Evolutionary conservation across 2,888 invertebrate genomes (phyloP), one percentile per base, ranked within the genome.

Genomic region (Ceramica pisi): DNA sequence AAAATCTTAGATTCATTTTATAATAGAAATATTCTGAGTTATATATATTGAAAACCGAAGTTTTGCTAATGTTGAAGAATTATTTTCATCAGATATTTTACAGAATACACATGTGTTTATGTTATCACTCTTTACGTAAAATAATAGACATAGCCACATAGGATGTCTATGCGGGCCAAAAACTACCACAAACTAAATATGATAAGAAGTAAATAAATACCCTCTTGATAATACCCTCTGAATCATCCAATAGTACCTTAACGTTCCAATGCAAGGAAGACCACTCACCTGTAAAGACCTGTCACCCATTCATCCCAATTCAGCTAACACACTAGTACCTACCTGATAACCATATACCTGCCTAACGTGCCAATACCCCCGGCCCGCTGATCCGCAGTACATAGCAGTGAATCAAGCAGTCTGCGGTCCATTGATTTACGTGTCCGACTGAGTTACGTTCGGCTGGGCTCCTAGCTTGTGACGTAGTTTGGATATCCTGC

Each of bases 341-440:
- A 35, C n/a, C 6, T 41, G 16, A 44, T 31, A 48, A 6, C 23
- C n/a, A 41, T 62, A 53, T 41, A 55, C 9, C 10, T 21, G 51
- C n/a, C 21, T 78, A 56, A 26, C 73, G 21, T 41, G 23, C 44
- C 61, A 63, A 60, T 69, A 75, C 56, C 23, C 38, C 10, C 38
- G 16, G 50, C 16, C 10, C 55, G 26, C 19, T 66, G 81, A 77
- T 68, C 78, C 62, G 50, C 35, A 62, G 55, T 56, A 68, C 56
- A 70, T 53, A 63, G 59, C 57, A 56, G 71, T 82, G 74, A 79
- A 79, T 83, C 82, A 79, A 71, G 50, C 50, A 38, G 63, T 56
- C 82, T 73, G 50, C 50, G 44, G 63, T 56, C 82, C 75, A 79
- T 82, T 84, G 83, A 83, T 83, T 83, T 80, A 84, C 81, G 75